Conservation (phyloP, 2,797 vertebrate species). For the Sebastes flavidus region DNA sequence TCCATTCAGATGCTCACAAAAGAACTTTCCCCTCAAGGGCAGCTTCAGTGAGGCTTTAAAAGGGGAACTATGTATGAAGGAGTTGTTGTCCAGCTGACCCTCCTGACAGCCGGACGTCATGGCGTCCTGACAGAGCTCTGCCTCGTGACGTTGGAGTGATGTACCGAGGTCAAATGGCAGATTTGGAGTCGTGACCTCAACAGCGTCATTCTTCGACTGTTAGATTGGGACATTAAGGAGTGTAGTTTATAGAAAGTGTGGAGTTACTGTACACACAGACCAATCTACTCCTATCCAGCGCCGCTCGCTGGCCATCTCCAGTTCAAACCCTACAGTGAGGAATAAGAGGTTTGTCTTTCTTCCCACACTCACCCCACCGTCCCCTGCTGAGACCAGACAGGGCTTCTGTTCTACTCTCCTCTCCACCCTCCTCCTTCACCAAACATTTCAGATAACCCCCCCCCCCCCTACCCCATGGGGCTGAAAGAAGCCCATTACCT, state of each 20-base stretch:
- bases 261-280: neutral
- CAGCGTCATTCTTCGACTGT: slow-evolving; percentile 5
- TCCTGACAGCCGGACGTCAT: slow-evolving; percentile 25
- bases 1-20: slow-evolving; percentile 61
- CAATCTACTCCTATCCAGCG: neutral
- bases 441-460: slow-evolving; percentile 45
- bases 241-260: neutral
- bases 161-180: slow-evolving; percentile 35
- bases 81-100: slow-evolving; percentile 60
- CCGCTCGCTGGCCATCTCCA: neutral
- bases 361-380: slow-evolving; percentile 22
- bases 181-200: slow-evolving; percentile 19
- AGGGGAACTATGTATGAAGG: slow-evolving; percentile 46
- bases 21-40: slow-evolving; percentile 48
- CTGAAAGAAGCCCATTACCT: slow-evolving; percentile 67
- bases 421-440: slow-evolving; percentile 23
- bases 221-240: neutral
- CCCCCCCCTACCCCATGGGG: neutral
- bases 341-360: slow-evolving; percentile 17
- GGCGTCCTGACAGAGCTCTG: slow-evolving; percentile 3
- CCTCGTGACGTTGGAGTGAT: slow-evolving; percentile 52
- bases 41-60: slow-evolving; percentile 58
- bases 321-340: slow-evolving; percentile 13
- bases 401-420: slow-evolving; percentile 46
- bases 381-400: slow-evolving; percentile 70